Conservation (phyloP, 2,797 vertebrate species). For the Acanthurus tractus region DNA sequence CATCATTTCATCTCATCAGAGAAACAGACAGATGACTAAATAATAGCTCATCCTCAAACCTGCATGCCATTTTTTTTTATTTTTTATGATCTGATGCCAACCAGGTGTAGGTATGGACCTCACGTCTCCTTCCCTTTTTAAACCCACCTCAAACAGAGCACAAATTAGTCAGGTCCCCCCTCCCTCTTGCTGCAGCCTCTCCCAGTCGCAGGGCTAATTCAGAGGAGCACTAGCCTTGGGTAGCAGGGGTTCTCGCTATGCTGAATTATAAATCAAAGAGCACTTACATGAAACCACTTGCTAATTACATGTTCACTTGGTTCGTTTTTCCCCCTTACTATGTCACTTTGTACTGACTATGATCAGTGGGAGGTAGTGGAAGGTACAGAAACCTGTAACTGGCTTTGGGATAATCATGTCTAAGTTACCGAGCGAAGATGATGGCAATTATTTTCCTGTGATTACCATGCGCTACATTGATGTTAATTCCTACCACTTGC, state of each 20-base stretch:
- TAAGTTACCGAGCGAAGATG: slow-evolving; percentile 69
- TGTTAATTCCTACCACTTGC: slow-evolving; percentile 66
- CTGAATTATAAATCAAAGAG: slow-evolving; percentile 89
- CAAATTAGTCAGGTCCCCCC: slow-evolving; percentile 66
- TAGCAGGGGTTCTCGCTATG: slow-evolving; percentile 73
- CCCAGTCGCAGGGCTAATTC: slow-evolving; percentile 79
- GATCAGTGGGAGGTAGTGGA: slow-evolving; percentile 68
- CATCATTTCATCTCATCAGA: not conserved
- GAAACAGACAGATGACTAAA: slow-evolving; percentile 12
- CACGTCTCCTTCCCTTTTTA: slow-evolving; percentile 69
- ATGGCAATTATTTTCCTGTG: slow-evolving; percentile 76
- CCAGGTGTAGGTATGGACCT: slow-evolving; percentile 69
- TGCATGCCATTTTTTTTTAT: slow-evolving; percentile 34
- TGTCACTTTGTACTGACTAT: slow-evolving; percentile 76
- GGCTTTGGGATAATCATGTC: slow-evolving; percentile 50
- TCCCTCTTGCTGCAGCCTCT: slow-evolving; percentile 49
- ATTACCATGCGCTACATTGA: slow-evolving; percentile 54
- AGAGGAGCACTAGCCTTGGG: slow-evolving; percentile 75
- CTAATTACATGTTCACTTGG: slow-evolving; percentile 81
- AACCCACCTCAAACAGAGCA: slow-evolving; percentile 72
- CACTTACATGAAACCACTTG: slow-evolving; percentile 79
- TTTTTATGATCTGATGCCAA: slow-evolving; percentile 48
- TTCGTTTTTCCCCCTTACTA: slow-evolving; percentile 50
- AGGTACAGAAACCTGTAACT: slow-evolving; percentile 58
- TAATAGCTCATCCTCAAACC: slow-evolving; percentile 34